Evolutionary conservation across 2,888 invertebrate genomes (phyloP).

Genomic region (Luffia ferchaultella): DNA sequence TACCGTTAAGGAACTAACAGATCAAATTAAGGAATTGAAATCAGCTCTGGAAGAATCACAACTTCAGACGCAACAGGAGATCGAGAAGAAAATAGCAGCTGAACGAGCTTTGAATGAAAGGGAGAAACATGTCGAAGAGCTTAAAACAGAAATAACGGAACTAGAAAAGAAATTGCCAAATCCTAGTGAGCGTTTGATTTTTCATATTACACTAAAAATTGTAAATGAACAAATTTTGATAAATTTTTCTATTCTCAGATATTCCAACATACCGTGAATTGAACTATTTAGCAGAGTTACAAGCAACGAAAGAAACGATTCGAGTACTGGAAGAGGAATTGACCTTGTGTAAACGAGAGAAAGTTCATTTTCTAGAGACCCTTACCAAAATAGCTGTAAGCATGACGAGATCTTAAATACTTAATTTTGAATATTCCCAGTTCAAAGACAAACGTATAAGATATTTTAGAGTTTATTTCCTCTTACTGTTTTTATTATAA

Average conservation of each 20-base stretch:
- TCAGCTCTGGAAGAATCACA: constrained; percentile 30
- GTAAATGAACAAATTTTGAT: neutral
- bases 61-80: constrained; percentile 25
- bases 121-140: constrained; percentile 29
- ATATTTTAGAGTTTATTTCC: too few species aligned
- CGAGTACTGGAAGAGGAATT: constrained; percentile 50
- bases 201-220: neutral
- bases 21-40: constrained; percentile 34
- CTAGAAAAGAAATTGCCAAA: constrained; percentile 38
- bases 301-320: constrained; percentile 49
- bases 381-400: constrained; percentile 48
- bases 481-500: too few species aligned
- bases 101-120: constrained; percentile 28
- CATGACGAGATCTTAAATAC: too few species aligned
- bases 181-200: constrained; percentile 28
- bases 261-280: constrained; percentile 51
- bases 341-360: constrained; percentile 40
- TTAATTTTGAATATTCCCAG: too few species aligned
- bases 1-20: constrained; percentile 30
- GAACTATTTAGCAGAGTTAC: constrained; percentile 49
- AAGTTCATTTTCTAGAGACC: constrained; percentile 50
- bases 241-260: too few species aligned
- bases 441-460: too few species aligned
- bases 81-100: constrained; percentile 25
- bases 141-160: constrained; percentile 36